Conservation (phyloP, 2,113 vertebrate genomes). For the Aldabrachelys gigantea region DNA sequence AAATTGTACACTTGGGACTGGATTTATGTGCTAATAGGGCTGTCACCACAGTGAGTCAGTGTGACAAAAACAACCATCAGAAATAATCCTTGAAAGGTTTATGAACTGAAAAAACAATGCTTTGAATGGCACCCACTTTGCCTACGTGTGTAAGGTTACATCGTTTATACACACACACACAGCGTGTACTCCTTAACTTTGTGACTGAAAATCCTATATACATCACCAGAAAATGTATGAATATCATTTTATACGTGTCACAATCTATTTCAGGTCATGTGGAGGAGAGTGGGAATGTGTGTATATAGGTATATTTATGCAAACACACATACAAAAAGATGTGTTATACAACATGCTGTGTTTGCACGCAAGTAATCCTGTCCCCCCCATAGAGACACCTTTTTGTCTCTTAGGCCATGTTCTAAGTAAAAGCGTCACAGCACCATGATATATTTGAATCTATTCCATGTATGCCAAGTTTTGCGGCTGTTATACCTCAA, state of each 20-base stretch:
- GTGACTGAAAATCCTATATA: not conserved
- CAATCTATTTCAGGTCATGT: not conserved
- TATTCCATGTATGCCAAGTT: not conserved
- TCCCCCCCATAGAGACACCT: not conserved
- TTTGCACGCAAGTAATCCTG: not conserved
- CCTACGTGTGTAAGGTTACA: not conserved
- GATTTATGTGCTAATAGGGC: not conserved
- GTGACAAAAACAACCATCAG: not conserved
- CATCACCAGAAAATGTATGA: not conserved
- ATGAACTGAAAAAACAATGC: not conserved
- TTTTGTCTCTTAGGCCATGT: not conserved
- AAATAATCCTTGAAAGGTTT: constrained; percentile 29
- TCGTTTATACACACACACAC: not conserved
- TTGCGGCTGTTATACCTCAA: not conserved
- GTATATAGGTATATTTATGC: not conserved
- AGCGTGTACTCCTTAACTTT: not conserved
- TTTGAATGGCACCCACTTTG: not conserved
- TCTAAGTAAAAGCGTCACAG: not conserved
- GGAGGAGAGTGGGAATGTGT: not conserved
- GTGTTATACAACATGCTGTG: not conserved
- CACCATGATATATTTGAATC: not conserved
- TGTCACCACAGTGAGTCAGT: not conserved
- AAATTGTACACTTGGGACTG: not conserved
- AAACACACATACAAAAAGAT: not conserved
- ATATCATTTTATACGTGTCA: not conserved